Conservation (phyloP, 2,888 invertebrate species). For the Erebia epiphron region DNA sequence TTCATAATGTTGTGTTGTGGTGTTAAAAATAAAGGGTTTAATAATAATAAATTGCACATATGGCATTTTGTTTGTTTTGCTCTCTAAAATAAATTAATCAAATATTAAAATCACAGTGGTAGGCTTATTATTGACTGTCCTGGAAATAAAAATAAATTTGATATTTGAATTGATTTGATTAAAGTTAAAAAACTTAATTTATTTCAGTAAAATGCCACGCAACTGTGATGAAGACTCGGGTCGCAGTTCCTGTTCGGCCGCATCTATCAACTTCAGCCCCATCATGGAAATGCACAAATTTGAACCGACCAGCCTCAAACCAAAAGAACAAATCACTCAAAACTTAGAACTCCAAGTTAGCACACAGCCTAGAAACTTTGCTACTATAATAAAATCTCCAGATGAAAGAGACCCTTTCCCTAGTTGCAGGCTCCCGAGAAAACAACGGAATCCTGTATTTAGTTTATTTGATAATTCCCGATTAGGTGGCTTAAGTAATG, state of each 20-base stretch:
- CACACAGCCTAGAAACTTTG: conserved; percentile 65
- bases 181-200: conserved; percentile 22
- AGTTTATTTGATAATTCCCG: conserved; percentile 66
- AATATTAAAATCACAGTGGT: too few relatives aligned
- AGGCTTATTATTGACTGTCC: too few relatives aligned
- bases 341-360: conserved; percentile 79
- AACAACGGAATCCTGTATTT: conserved; percentile 63
- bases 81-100: too few relatives aligned
- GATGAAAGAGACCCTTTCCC: conserved; percentile 79
- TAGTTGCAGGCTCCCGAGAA: conserved; percentile 61
- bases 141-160: too few relatives aligned
- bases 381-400: conserved; percentile 69
- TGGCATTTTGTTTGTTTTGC: too few relatives aligned
- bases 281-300: conserved; percentile 57
- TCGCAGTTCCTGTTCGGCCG: conserved; percentile 76
- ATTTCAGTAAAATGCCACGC: conserved; percentile 65
- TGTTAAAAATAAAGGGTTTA: too few relatives aligned
- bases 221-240: conserved; percentile 78
- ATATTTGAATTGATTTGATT: too few relatives aligned
- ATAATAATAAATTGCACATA: too few relatives aligned
- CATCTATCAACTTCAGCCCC: conserved; percentile 67
- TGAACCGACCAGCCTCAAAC: conserved; percentile 39
- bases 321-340: conserved; percentile 60
- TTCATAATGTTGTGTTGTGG: too few relatives aligned
- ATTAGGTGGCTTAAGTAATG: conserved; percentile 71